Conservation (phyloP, 2,797 vertebrate genomes). For the Columba guinea region DNA sequence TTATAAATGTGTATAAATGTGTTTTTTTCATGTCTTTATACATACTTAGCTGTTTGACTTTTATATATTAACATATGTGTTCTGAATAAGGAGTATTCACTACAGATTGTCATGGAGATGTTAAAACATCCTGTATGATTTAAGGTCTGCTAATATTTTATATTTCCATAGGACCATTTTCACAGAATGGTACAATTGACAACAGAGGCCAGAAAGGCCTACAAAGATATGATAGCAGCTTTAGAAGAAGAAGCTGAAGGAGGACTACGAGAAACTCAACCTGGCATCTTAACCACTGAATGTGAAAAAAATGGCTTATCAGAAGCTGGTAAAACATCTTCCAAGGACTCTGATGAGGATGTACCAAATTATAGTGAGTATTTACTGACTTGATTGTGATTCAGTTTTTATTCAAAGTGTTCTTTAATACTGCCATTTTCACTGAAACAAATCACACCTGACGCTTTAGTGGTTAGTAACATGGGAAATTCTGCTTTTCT, state of each 20-base stretch:
- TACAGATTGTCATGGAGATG: neutral
- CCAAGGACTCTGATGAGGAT: conserved; percentile 65
- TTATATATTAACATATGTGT: neutral
- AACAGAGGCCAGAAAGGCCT: conserved; percentile 87
- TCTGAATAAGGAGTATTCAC: neutral
- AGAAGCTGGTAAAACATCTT: neutral
- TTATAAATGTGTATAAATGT: neutral
- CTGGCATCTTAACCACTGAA: neutral
- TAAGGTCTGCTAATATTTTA: neutral
- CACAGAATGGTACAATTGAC: conserved; percentile 95
- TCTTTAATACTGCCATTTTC: neutral
- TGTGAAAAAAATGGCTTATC: neutral
- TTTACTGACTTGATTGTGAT: neutral
- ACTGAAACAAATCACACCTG: neutral
- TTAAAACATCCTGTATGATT: neutral
- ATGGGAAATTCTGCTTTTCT: neutral
- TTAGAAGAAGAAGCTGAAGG: conserved; percentile 66
- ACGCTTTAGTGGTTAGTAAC: neutral
- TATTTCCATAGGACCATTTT: conserved; percentile 86
- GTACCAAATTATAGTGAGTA: conserved; percentile 91
- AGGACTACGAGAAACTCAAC: conserved; percentile 8
- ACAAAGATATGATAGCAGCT: conserved; percentile 87
- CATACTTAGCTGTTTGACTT: neutral
- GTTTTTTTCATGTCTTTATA: neutral
- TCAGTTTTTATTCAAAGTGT: neutral